These are phyloP conservation scores for Herminia tarsipennalis DNA, from an alignment of 2,888 invertebrate genomes.

Conservation along the genomic window DNA sequence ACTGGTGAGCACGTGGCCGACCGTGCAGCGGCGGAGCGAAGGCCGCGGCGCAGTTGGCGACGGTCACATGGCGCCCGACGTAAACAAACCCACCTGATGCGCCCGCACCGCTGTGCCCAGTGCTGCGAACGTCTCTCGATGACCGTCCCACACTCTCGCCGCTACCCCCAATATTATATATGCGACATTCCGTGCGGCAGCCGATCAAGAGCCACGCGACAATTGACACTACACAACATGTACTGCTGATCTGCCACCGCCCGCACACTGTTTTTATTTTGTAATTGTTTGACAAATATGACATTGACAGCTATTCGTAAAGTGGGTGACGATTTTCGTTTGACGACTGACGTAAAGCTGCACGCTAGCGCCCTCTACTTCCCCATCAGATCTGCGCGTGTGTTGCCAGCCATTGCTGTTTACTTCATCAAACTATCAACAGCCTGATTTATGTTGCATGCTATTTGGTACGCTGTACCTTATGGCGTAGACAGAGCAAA, in stretches of 20 bases:
- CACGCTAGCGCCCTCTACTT: no score
- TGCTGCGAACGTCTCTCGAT: conserved; percentile 16
- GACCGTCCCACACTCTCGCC: background rate
- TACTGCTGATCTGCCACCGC: conserved; percentile 34
- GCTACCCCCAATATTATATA: conserved; percentile 8
- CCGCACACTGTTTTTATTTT: conserved; percentile 54
- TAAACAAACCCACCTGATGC: conserved; percentile 67
- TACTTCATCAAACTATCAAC: no score
- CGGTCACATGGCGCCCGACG: conserved; percentile 56
- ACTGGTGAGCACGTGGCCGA: conserved; percentile 46
- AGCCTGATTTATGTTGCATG: no score
- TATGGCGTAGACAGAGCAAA: no score
- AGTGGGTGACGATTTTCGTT: no score
- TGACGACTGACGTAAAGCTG: no score
- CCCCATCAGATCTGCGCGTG: no score
- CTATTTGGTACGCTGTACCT: no score
- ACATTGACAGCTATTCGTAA: conserved; percentile 26
- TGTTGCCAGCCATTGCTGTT: no score
- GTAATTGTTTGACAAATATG: conserved; percentile 36
- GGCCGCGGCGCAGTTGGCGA: conserved; percentile 50
- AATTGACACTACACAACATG: conserved; percentile 9
- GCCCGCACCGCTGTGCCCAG: conserved; percentile 13
- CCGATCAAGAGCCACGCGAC: conserved; percentile 24
- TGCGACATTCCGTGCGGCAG: conserved; percentile 22
- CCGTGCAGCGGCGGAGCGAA: conserved; percentile 24